A percentile compares a stretch with the other conserved stretches of the same genome.
Evolutionary conservation across 2,797 vertebrate species (phyloP).

Genomic region (Danio aesculapii): DNA sequence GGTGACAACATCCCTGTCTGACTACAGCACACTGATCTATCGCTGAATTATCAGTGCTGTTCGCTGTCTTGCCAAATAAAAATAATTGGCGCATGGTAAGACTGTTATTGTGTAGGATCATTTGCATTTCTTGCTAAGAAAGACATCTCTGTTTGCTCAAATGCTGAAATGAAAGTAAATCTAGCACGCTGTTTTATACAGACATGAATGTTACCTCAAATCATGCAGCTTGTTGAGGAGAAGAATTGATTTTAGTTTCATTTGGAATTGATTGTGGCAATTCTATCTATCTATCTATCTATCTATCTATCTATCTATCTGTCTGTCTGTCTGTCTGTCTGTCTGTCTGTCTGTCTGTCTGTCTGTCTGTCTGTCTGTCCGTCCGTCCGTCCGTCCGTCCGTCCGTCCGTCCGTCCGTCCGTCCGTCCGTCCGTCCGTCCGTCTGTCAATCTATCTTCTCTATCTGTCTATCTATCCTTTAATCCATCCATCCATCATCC

Average conservation of each 20-base stretch:
- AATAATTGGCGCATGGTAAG: slow-evolving; percentile 26
- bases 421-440: too few relatives aligned
- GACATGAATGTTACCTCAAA: neutral
- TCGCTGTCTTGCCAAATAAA: slow-evolving; percentile 10
- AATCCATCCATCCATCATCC: too few relatives aligned
- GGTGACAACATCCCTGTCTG: slow-evolving; percentile 18
- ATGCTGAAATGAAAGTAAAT: neutral
- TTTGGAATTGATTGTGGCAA: neutral
- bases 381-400: too few relatives aligned
- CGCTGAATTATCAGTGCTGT: slow-evolving; percentile 2
- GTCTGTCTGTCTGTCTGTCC: too few relatives aligned
- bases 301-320: too few relatives aligned
- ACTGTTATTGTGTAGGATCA: slow-evolving; percentile 18
- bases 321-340: too few relatives aligned
- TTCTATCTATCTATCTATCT: too few relatives aligned
- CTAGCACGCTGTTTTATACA: neutral
- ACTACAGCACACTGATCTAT: slow-evolving; percentile 30
- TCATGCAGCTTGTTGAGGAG: neutral
- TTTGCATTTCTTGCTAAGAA: slow-evolving; percentile 4
- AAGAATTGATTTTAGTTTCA: neutral
- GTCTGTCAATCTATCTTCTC: too few relatives aligned
- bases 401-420: too few relatives aligned
- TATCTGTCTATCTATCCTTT: too few relatives aligned
- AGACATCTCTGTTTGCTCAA: slow-evolving; percentile 11
- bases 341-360: too few relatives aligned